Evolutionary conservation across 2,797 vertebrate species (phyloP).

Genomic region (Trematomus bernacchii): DNA sequence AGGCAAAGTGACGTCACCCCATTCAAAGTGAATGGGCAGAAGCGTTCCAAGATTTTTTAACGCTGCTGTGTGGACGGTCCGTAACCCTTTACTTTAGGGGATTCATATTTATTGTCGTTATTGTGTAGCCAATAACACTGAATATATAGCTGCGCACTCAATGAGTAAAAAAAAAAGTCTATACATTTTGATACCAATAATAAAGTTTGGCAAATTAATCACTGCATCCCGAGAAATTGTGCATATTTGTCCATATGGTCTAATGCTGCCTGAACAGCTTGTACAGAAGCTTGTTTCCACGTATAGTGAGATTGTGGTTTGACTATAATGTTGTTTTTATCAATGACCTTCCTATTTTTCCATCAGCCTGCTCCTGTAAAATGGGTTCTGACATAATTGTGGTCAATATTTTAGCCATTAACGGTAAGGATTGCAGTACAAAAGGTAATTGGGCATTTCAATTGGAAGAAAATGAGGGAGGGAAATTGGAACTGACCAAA

Average conservation of each 20-base stretch:
- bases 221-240: not conserved
- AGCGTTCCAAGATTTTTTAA: no score
- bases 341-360: conserved; percentile 6
- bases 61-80: no score
- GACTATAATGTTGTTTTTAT: not conserved
- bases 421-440: not conserved
- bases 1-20: no score
- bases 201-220: not conserved
- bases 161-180: no score
- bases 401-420: not conserved
- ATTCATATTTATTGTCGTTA: no score
- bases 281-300: not conserved
- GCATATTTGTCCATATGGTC: not conserved
- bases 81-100: no score
- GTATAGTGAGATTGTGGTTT: not conserved
- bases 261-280: not conserved
- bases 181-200: not conserved
- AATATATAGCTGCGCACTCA: no score
- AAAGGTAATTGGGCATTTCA: not conserved
- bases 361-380: not conserved
- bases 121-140: no score
- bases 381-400: not conserved
- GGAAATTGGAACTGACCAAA: not conserved
- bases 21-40: no score
- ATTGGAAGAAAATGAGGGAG: not conserved